Evolutionary conservation across 2,888 invertebrate genomes (phyloP).

Genomic region (Xylocampa areola): DNA sequence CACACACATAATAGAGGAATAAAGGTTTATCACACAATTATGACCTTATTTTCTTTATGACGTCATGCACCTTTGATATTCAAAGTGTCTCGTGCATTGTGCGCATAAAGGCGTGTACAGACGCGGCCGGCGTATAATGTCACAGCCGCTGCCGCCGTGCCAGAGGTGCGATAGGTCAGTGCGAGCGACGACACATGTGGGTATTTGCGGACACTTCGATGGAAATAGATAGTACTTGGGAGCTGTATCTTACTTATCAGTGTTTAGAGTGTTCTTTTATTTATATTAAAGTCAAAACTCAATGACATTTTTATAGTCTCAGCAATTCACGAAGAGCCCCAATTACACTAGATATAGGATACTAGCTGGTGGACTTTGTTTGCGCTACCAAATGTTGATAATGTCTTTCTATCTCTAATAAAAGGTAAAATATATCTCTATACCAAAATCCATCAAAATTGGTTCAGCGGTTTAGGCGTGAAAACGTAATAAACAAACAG

Average conservation of each 20-base stretch:
- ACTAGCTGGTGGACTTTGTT: too few species aligned
- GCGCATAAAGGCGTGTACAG: conserved; percentile 18
- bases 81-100: conserved; percentile 1
- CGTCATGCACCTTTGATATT: conserved; percentile 4
- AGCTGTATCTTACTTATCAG: not conserved
- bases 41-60: not conserved
- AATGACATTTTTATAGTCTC: too few species aligned
- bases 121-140: conserved; percentile 38
- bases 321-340: too few species aligned
- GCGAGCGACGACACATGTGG: conserved; percentile 9
- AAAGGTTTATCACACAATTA: too few species aligned
- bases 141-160: conserved; percentile 21
- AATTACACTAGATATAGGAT: not conserved
- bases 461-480: too few species aligned
- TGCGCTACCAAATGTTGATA: too few species aligned
- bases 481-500: too few species aligned
- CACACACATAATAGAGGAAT: too few species aligned
- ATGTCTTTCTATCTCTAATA: too few species aligned
- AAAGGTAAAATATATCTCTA: too few species aligned
- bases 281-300: too few species aligned
- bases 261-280: not conserved
- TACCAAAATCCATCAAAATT: too few species aligned
- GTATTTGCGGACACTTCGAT: conserved; percentile 30
- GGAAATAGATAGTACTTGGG: conserved; percentile 29
- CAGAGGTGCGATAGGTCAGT: conserved; percentile 48